Evolutionary conservation across 2,797 vertebrate genomes (phyloP).

Genomic region (Gallirallus australis): DNA sequence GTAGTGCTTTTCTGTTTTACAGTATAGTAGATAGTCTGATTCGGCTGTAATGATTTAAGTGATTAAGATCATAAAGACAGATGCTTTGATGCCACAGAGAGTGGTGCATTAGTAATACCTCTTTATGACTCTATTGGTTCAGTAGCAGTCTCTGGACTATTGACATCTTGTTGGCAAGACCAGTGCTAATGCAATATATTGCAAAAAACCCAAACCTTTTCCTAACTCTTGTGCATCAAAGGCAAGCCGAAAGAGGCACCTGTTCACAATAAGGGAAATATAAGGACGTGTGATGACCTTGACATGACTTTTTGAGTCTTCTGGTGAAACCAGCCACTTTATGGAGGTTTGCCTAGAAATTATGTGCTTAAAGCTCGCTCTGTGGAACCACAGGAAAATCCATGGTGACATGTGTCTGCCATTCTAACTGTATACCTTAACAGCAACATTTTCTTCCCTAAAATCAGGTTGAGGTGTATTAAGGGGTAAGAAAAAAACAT

Average conservation of each 20-base stretch:
- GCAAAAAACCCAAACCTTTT: background rate
- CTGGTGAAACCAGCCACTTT: background rate
- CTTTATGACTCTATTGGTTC: background rate
- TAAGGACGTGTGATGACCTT: background rate
- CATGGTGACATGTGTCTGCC: background rate
- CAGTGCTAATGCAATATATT: background rate
- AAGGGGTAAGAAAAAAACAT: background rate
- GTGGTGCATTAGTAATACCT: slow-evolving; percentile 27
- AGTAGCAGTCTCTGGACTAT: slow-evolving; percentile 11
- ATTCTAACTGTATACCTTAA: background rate
- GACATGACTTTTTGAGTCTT: background rate
- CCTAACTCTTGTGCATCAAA: background rate
- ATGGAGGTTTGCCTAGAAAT: background rate
- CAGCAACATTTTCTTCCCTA: background rate
- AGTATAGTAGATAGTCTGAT: background rate
- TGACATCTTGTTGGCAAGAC: slow-evolving; percentile 38
- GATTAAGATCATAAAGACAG: slow-evolving; percentile 14
- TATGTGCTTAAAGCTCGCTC: background rate
- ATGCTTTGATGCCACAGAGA: slow-evolving; percentile 16
- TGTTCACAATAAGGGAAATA: background rate
- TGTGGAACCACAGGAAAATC: background rate
- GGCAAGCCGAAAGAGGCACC: background rate
- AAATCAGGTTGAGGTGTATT: background rate
- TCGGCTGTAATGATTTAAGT: background rate
- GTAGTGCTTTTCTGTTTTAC: background rate